Conservation (phyloP, 2,797 vertebrate species). For the Crocidura indochinensis region DNA sequence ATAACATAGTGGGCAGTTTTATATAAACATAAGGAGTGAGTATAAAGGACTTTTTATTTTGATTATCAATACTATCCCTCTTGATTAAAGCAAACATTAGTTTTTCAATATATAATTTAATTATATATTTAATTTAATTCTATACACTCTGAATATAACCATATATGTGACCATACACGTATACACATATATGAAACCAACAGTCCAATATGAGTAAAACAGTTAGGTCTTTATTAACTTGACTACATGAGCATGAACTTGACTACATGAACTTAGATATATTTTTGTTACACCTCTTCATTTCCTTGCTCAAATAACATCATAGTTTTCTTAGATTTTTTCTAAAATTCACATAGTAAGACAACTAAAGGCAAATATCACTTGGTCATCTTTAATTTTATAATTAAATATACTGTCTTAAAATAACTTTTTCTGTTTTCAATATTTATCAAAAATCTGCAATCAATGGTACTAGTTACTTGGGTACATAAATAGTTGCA, state of each 20-base stretch:
- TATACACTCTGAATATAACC: neutral
- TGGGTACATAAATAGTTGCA: slow-evolving; percentile 30
- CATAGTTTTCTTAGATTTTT: neutral
- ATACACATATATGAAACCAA: too few relatives aligned
- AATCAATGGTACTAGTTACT: neutral
- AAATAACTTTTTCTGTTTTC: neutral
- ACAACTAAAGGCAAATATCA: neutral
- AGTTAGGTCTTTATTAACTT: neutral
- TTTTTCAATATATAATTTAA: neutral
- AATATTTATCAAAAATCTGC: neutral
- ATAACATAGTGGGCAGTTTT: neutral
- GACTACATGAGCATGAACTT: neutral
- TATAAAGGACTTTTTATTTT: neutral
- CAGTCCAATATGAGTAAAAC: neutral
- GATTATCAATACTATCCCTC: neutral
- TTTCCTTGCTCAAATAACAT: neutral
- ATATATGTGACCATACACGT: too few relatives aligned
- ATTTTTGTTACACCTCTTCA: neutral
- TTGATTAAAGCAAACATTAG: neutral
- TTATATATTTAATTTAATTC: neutral
- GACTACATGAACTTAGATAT: neutral
- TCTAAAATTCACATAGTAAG: neutral
- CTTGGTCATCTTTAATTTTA: neutral
- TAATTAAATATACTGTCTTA: neutral
- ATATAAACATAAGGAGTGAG: neutral